A percentile compares a stretch with the other conserved stretches of the same genome.
These are phyloP conservation scores for Malurus splendens DNA, from an alignment of 2,797 vertebrate genomes.

Conservation along the genomic window DNA sequence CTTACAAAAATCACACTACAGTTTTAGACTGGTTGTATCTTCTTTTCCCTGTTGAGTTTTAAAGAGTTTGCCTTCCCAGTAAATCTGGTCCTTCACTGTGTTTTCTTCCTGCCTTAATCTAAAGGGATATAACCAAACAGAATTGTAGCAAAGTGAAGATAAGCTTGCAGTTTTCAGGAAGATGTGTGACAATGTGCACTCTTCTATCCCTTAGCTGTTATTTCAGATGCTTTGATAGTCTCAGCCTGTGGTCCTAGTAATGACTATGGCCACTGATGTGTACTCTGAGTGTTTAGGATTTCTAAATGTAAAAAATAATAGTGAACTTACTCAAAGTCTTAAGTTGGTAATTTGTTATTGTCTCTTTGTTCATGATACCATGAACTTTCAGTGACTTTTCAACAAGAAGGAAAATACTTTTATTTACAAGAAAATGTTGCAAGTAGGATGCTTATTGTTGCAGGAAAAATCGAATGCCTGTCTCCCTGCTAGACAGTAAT, in stretches of 20 bases:
- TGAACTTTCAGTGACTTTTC: not conserved
- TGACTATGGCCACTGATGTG: not conserved
- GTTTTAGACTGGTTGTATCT: not conserved
- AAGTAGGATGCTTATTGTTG: not conserved
- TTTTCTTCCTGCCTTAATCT: not conserved
- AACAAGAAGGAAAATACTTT: not conserved
- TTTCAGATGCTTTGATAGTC: not conserved
- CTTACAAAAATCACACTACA: not conserved
- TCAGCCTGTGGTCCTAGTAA: not conserved
- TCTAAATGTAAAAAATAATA: not conserved
- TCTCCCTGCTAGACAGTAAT: not conserved
- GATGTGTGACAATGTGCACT: not conserved
- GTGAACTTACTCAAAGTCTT: not conserved
- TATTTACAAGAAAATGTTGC: not conserved
- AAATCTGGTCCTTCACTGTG: not conserved
- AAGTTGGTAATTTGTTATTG: not conserved
- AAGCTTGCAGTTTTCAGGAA: not conserved
- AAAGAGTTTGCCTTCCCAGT: not conserved
- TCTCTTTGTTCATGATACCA: not conserved
- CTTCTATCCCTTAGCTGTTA: not conserved
- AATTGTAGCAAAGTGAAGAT: not conserved
- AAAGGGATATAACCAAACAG: not conserved
- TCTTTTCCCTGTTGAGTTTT: not conserved
- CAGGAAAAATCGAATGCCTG: not conserved
- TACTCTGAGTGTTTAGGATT: not conserved